Evolutionary conservation across 2,113 vertebrate species (phyloP).

Genomic region (Brachypteracias leptosomus): DNA sequence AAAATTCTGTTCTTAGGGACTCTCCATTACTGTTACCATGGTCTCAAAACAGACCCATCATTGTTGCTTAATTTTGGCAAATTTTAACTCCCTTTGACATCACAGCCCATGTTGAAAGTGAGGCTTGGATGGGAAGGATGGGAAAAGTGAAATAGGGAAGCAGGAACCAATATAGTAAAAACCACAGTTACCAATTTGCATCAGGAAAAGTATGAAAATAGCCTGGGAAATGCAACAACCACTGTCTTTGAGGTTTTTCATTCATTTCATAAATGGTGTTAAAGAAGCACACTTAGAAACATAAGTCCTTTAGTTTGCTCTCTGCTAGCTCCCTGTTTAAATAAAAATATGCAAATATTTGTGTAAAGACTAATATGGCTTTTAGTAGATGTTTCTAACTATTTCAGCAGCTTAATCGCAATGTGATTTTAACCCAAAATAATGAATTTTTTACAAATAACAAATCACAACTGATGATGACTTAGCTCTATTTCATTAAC

Average conservation of each 20-base stretch:
- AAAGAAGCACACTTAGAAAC: neutral
- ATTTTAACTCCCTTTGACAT: too few relatives aligned
- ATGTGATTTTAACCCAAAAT: neutral
- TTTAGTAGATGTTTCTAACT: neutral
- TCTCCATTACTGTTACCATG: too few relatives aligned
- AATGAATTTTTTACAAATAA: neutral
- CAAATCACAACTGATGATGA: neutral
- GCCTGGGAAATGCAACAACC: neutral
- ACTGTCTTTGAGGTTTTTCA: neutral
- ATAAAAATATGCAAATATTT: constrained; percentile 5
- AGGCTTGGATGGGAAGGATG: neutral
- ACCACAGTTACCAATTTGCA: neutral
- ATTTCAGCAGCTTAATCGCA: neutral
- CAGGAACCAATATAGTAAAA: neutral
- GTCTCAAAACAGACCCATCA: too few relatives aligned
- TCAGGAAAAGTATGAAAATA: neutral
- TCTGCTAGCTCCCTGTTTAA: neutral
- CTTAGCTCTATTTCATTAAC: neutral
- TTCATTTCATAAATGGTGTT: neutral
- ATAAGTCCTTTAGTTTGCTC: neutral
- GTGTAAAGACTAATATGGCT: neutral
- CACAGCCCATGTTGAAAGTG: neutral
- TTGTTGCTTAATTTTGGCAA: too few relatives aligned
- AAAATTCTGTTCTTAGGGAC: too few relatives aligned
- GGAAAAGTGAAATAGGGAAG: neutral